Evolutionary conservation across 2,888 invertebrate genomes (phyloP).

Genomic region (Auanema sp.): DNA sequence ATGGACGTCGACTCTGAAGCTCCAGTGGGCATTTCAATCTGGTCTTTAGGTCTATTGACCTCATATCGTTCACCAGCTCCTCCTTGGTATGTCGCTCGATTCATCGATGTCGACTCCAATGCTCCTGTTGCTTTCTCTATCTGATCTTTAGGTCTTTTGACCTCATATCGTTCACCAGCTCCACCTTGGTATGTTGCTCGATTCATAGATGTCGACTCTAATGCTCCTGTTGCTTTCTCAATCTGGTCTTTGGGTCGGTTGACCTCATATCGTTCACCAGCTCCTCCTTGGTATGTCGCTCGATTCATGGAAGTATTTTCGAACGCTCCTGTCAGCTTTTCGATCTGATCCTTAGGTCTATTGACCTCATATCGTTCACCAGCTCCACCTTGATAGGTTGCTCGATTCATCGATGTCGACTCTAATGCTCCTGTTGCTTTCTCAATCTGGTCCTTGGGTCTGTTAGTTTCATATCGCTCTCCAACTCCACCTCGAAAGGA

Average conservation of each 20-base stretch:
- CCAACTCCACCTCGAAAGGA: constrained; percentile 6
- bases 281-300: constrained; percentile 1
- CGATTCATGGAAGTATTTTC: not conserved
- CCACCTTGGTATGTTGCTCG: constrained; percentile 2
- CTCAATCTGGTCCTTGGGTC: constrained; percentile 9
- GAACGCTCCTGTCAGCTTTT: not conserved
- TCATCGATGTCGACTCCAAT: not conserved
- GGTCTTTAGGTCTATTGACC: not conserved
- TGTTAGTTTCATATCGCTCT: constrained; percentile 1
- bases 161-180: constrained; percentile 1
- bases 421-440: constrained; percentile 3
- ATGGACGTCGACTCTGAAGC: not conserved
- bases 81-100: not conserved
- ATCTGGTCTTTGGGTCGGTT: constrained; percentile 2
- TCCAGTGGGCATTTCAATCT: not conserved
- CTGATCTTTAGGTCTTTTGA: constrained; percentile 1
- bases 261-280: not conserved
- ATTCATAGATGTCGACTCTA: not conserved
- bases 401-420: not conserved
- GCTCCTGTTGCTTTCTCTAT: constrained; percentile 2
- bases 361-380: constrained; percentile 1
- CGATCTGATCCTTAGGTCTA: constrained; percentile 9
- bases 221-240: constrained; percentile 1
- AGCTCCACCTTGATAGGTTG: constrained; percentile 1
- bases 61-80: not conserved